Evolutionary conservation across 2,888 invertebrate species (phyloP), one percentile per base, ranked within the genome.

Genomic region (Metallyticus violacea): DNA sequence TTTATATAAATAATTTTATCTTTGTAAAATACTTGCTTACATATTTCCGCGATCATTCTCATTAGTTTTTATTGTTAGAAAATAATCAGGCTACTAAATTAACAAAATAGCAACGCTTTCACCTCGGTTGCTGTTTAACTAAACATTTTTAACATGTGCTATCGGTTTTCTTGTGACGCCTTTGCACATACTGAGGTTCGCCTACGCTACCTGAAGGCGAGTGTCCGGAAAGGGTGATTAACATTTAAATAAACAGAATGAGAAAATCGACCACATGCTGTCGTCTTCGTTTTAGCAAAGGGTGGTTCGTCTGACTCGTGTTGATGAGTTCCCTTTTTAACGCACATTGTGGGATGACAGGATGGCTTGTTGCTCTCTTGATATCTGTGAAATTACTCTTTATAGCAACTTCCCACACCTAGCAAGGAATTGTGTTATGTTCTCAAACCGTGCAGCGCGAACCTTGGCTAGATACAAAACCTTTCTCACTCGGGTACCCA

Each of bases 221-320:
- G 81, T 40, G n/a, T n/a, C n/a, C 25, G 9, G 22, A 9, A 26
- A 81, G 81, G 40, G 30, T 30, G 30, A 81, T 81, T 81, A 81
- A 40, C 81, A 81, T 81, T 81, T 81, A 81, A 81, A 81, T 81
- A 81, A 22, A 81, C 28, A 80, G 28, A n/a, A 80, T 28, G 79
- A 80, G 40, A 62, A 62, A 62, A 62, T 62, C 40, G 40, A 62
- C 40, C 40, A 15, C 40, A 62, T 62, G 40, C 40, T 62, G 40
- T 62, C 40, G 40, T 62, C 40, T 62, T 62, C 40, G 40, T 62
- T 62, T 62, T 62, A 22, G 40, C 40, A 62, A 62, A 62, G 40
- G 40, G 40, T 62, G 40, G 40, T 62, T 62, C 40, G 40, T 62
- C 15, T 15, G 3, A 22, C 40, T 62, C 22, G 40, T 62, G 40